phyloP scores from a whole-genome alignment of 2,888 invertebrate species.

The Dioctria linearis region DNA sequence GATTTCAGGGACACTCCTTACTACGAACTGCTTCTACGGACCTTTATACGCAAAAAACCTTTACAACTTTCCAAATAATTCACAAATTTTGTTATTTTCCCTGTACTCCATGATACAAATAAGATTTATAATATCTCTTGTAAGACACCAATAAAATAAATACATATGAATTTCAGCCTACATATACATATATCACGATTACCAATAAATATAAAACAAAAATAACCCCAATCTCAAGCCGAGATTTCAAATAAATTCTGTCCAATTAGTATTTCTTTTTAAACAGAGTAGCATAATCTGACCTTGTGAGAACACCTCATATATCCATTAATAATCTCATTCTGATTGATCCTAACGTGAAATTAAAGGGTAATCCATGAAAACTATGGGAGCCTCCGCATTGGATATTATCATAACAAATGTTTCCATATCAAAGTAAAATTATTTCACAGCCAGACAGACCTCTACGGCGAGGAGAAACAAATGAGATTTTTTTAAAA shows the following conservation, averaged over 20 bases:
- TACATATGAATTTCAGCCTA: no score
- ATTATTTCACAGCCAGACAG: not conserved
- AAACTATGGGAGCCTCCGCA: not conserved
- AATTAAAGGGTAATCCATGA: slow-evolving; percentile 20
- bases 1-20: no score
- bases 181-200: no score
- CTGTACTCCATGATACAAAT: no score
- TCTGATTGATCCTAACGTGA: slow-evolving; percentile 26
- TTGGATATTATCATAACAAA: slow-evolving; percentile 48
- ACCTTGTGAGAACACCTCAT: not conserved
- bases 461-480: slow-evolving; percentile 1
- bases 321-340: slow-evolving; percentile 8
- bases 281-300: not conserved
- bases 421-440: slow-evolving; percentile 8
- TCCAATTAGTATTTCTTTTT: slow-evolving; percentile 1
- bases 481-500: slow-evolving; percentile 5
- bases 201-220: no score
- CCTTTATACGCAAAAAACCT: no score
- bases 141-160: no score
- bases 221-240: not conserved
- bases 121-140: no score
- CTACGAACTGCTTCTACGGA: no score
- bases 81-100: no score
- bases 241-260: slow-evolving; percentile 4
- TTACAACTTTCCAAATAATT: no score